phyloP scores from a whole-genome alignment of 2,113 vertebrate species.

The Datnioides undecimradiatus region DNA sequence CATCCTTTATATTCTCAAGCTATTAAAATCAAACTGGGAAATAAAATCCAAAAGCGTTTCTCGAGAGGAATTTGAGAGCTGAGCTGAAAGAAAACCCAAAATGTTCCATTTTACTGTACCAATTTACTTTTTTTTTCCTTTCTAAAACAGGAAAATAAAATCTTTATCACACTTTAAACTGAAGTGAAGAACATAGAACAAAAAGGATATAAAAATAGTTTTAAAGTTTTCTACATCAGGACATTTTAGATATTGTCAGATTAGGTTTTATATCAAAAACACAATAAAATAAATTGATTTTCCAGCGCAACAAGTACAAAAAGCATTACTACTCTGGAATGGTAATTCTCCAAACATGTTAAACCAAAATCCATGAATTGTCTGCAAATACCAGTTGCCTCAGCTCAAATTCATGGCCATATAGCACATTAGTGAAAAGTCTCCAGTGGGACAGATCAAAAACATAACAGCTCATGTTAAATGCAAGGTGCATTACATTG shows the following conservation, averaged over 20 bases:
- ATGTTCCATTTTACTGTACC: slow-evolving; percentile 38
- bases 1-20: slow-evolving; percentile 66
- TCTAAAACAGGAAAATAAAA: slow-evolving; percentile 39
- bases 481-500: slow-evolving; percentile 58
- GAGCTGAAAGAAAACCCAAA: not conserved
- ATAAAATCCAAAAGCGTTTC: slow-evolving; percentile 71
- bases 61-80: slow-evolving; percentile 47
- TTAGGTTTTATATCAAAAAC: slow-evolving; percentile 38
- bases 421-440: slow-evolving; percentile 52
- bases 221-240: not conserved
- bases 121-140: not conserved
- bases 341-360: slow-evolving; percentile 52
- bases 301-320: slow-evolving; percentile 13
- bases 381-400: slow-evolving; percentile 67
- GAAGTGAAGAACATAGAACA: not conserved
- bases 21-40: slow-evolving; percentile 64
- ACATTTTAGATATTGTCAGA: slow-evolving; percentile 23
- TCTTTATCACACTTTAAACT: slow-evolving; percentile 52
- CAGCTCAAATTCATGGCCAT: slow-evolving; percentile 16
- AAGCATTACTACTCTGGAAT: slow-evolving; percentile 24
- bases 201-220: not conserved
- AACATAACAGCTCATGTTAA: slow-evolving; percentile 53
- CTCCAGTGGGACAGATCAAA: slow-evolving; percentile 56
- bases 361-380: slow-evolving; percentile 39
- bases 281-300: slow-evolving; percentile 31